A percentile compares a stretch with the other conserved stretches of the same genome.
Conservation (phyloP, 2,113 vertebrate species). For the Calidris pugnax region DNA sequence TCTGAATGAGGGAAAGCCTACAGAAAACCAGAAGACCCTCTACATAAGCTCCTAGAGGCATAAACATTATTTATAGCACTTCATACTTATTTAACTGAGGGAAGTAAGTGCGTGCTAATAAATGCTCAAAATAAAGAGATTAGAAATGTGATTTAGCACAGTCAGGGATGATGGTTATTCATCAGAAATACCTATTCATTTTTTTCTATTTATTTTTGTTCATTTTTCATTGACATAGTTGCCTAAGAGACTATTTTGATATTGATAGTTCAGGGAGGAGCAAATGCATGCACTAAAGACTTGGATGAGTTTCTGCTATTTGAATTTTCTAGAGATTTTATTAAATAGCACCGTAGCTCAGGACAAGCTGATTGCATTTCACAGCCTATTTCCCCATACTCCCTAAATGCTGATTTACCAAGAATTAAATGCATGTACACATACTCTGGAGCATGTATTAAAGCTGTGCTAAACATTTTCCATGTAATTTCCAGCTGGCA, state of each 20-base stretch:
- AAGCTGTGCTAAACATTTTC: slow-evolving; percentile 55
- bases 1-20: background rate
- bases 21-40: background rate
- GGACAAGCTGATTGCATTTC: slow-evolving; percentile 53
- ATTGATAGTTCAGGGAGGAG: slow-evolving; percentile 51
- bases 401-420: slow-evolving; percentile 52
- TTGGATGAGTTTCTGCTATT: slow-evolving; percentile 46
- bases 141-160: slow-evolving; percentile 7
- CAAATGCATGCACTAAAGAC: slow-evolving; percentile 47
- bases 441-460: slow-evolving; percentile 28
- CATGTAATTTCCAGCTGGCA: slow-evolving; percentile 57
- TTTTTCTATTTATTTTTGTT: slow-evolving; percentile 45
- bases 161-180: background rate
- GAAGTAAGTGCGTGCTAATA: background rate
- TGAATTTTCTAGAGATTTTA: slow-evolving; percentile 64
- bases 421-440: slow-evolving; percentile 36
- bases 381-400: slow-evolving; percentile 57
- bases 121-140: slow-evolving; percentile 16
- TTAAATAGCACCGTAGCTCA: slow-evolving; percentile 23
- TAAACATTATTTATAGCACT: background rate
- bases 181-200: background rate
- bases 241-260: slow-evolving; percentile 34
- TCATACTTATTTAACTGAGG: slow-evolving; percentile 13
- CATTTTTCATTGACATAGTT: slow-evolving; percentile 34
- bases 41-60: background rate